Percentiles rank a stretch among this genome's conserved stretches.
phyloP scores from a whole-genome alignment of 1,140 invertebrate genomes.

The Lordiphosa mommai region DNA sequence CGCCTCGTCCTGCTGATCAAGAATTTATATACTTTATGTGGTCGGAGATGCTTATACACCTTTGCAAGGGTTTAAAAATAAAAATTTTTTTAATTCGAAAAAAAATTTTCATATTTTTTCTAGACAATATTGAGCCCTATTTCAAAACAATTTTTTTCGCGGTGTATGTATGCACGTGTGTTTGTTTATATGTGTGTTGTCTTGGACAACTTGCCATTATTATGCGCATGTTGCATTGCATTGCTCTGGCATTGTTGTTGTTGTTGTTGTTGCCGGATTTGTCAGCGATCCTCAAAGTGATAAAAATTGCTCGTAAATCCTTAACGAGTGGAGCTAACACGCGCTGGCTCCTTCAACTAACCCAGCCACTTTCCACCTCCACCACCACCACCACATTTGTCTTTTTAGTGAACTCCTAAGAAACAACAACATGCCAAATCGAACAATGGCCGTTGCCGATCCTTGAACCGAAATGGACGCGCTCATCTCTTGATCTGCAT shows the following conservation, averaged over 20 bases:
- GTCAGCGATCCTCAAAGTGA: conserved; percentile 80
- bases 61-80: no score
- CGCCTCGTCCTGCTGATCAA: no score
- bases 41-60: no score
- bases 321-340: conserved; percentile 79
- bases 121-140: no score
- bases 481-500: conserved; percentile 77
- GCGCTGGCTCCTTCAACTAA: conserved; percentile 36
- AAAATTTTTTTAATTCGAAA: no score
- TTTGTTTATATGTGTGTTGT: conserved; percentile 12
- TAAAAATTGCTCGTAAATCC: conserved; percentile 80
- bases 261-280: conserved; percentile 76
- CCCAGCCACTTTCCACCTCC: background rate
- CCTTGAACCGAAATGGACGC: conserved; percentile 60
- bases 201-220: conserved; percentile 65
- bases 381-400: conserved; percentile 54
- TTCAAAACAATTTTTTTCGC: no score
- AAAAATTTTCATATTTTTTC: no score
- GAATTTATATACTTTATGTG: no score
- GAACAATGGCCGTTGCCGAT: conserved; percentile 62
- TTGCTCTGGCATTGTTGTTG: conserved; percentile 52
- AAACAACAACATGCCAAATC: conserved; percentile 51
- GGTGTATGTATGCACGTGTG: background rate
- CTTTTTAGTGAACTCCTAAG: conserved; percentile 63
- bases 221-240: conserved; percentile 68